A percentile compares a stretch with the other conserved stretches of the same genome.
Conservation (phyloP, 2,113 vertebrate genomes). For the Halcyon malimbica region DNA sequence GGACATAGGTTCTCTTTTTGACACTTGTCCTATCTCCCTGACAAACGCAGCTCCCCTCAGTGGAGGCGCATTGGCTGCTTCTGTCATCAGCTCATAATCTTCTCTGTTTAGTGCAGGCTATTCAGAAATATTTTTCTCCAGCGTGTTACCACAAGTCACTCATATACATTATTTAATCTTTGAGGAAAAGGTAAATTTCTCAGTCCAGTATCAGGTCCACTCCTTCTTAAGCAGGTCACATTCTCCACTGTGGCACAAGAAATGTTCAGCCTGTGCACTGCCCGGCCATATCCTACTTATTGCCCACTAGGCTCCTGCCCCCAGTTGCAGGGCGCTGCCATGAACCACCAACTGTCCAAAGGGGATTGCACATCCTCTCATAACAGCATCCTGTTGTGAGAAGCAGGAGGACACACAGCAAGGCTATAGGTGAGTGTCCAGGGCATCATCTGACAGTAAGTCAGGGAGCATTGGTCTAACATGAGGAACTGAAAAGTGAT, state of each 20-base stretch:
- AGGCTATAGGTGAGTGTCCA: not conserved
- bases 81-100: not conserved
- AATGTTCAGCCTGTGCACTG: not conserved
- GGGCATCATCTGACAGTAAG: not conserved
- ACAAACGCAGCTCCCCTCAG: not conserved
- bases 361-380: not conserved
- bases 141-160: not conserved
- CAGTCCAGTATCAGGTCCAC: not conserved
- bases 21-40: not conserved
- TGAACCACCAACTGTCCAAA: not conserved
- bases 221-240: not conserved
- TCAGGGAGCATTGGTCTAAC: not conserved
- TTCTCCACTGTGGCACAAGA: not conserved
- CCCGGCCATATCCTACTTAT: not conserved
- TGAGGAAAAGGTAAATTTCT: not conserved
- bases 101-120: not conserved
- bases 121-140: not conserved
- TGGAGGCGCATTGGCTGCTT: not conserved
- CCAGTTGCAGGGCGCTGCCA: not conserved
- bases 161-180: not conserved
- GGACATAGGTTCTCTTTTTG: not conserved
- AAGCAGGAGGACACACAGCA: not conserved
- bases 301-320: not conserved
- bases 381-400: not conserved
- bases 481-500: not conserved